These are phyloP conservation scores for Sebastolobus altivelis DNA, from an alignment of 2,797 vertebrate genomes.

Conservation along the genomic window DNA sequence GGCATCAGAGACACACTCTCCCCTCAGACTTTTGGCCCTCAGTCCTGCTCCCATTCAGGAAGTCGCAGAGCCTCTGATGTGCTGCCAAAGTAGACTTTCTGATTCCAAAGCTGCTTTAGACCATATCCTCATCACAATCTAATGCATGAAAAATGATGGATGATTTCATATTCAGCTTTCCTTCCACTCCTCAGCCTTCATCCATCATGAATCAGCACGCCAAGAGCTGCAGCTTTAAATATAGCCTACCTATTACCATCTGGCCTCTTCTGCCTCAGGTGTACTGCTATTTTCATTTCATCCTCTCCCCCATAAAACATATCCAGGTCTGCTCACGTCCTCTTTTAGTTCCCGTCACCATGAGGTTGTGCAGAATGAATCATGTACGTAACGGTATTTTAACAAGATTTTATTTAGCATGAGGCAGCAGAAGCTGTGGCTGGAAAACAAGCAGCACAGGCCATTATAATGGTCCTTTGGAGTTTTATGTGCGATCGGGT, in stretches of 20 bases:
- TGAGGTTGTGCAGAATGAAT: constrained; percentile 25
- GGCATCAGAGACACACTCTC: constrained; percentile 70
- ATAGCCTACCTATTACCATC: constrained; percentile 48
- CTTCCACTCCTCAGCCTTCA: constrained; percentile 27
- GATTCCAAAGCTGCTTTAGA: constrained; percentile 47
- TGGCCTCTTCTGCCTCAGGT: constrained; percentile 41
- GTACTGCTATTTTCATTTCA: constrained; percentile 36
- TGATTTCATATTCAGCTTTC: constrained; percentile 37
- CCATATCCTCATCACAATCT: constrained; percentile 39
- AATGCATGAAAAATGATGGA: constrained; percentile 25
- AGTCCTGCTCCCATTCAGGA: constrained; percentile 76
- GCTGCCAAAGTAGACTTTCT: constrained; percentile 68
- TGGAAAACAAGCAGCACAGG: constrained; percentile 54
- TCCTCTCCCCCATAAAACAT: constrained; percentile 22
- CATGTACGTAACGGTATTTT: constrained; percentile 39
- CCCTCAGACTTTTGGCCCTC: constrained; percentile 70
- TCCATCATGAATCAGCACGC: constrained; percentile 54
- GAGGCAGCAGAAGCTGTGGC: constrained; percentile 44
- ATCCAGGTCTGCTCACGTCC: constrained; percentile 17
- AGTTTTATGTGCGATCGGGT: constrained; percentile 59
- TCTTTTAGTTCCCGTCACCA: constrained; percentile 16
- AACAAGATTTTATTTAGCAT: constrained; percentile 42
- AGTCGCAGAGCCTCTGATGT: constrained; percentile 74
- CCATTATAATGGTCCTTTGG: constrained; percentile 43
- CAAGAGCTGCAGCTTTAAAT: constrained; percentile 40